phyloP scores from a whole-genome alignment of 2,888 invertebrate genomes.

The Drosophila meridionalis region DNA sequence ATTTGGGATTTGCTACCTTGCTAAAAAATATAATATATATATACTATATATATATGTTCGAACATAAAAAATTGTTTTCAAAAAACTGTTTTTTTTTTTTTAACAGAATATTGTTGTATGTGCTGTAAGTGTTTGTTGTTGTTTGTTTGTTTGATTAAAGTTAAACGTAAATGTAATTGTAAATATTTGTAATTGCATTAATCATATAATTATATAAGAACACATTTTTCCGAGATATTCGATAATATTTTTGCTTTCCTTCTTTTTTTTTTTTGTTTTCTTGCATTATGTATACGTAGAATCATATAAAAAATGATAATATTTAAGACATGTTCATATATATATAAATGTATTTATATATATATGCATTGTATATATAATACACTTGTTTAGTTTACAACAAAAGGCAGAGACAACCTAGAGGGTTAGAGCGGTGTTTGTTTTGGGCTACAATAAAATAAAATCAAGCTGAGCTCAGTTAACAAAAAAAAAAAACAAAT shows the following conservation, averaged over 20 bases:
- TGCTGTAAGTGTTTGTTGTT: slow-evolving; percentile 31
- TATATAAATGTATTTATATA: slow-evolving; percentile 42
- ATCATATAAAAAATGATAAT: slow-evolving; percentile 59
- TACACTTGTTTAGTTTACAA: slow-evolving; percentile 73
- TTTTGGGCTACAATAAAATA: slow-evolving; percentile 19
- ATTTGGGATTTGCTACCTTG: slow-evolving; percentile 61
- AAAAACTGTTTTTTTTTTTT: slow-evolving; percentile 5
- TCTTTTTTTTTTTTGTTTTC: slow-evolving; percentile 36
- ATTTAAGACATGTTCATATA: slow-evolving; percentile 40
- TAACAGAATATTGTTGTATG: slow-evolving; percentile 25
- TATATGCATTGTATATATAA: slow-evolving; percentile 67
- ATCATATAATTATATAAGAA: slow-evolving; percentile 72
- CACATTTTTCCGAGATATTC: slow-evolving; percentile 79
- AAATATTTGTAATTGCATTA: slow-evolving; percentile 69
- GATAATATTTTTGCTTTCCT: slow-evolving; percentile 48
- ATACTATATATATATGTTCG: slow-evolving; percentile 11
- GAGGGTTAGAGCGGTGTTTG: slow-evolving; percentile 51
- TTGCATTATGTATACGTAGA: slow-evolving; percentile 40
- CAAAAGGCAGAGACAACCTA: slow-evolving; percentile 78
- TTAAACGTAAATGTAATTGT: slow-evolving; percentile 63
- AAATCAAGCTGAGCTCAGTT: slow-evolving; percentile 50
- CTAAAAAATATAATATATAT: slow-evolving; percentile 37
- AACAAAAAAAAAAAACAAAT: not conserved
- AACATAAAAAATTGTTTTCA: slow-evolving; percentile 31
- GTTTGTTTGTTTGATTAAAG: slow-evolving; percentile 45